A percentile compares a stretch with the other conserved stretches of the same genome.
phyloP scores from a whole-genome alignment of 2,888 invertebrate genomes.

The Carabus problematicus region DNA sequence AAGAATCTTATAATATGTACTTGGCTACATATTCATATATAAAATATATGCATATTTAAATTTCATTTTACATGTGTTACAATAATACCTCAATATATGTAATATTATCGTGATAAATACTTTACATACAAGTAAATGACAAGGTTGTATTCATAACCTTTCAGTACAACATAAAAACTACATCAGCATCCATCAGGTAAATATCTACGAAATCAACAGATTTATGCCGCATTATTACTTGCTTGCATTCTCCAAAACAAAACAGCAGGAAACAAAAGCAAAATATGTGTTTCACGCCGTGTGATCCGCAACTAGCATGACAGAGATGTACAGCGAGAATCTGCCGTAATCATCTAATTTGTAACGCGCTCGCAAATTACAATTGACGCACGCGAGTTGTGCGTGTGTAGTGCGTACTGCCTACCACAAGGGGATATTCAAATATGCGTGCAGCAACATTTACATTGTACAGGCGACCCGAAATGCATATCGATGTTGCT shows the following conservation, averaged over 20 bases:
- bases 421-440: neutral
- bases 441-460: neutral
- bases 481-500: neutral
- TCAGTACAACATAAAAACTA: too few species aligned
- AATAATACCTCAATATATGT: too few species aligned
- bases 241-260: neutral
- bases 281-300: neutral
- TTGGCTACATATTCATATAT: too few species aligned
- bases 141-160: too few species aligned
- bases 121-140: too few species aligned
- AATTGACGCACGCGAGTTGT: constrained; percentile 11
- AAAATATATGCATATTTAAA: too few species aligned
- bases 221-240: constrained; percentile 19
- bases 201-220: constrained; percentile 20
- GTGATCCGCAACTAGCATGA: too few species aligned
- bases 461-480: too few species aligned
- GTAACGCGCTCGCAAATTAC: constrained; percentile 32
- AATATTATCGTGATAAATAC: too few species aligned
- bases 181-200: neutral
- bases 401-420: neutral
- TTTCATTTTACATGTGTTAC: too few species aligned
- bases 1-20: too few species aligned
- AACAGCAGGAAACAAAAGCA: constrained; percentile 9
- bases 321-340: constrained; percentile 13
- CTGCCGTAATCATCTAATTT: constrained; percentile 34